phyloP scores from a whole-genome alignment of 1,140 invertebrate species.

The Drosophila sp. region DNA sequence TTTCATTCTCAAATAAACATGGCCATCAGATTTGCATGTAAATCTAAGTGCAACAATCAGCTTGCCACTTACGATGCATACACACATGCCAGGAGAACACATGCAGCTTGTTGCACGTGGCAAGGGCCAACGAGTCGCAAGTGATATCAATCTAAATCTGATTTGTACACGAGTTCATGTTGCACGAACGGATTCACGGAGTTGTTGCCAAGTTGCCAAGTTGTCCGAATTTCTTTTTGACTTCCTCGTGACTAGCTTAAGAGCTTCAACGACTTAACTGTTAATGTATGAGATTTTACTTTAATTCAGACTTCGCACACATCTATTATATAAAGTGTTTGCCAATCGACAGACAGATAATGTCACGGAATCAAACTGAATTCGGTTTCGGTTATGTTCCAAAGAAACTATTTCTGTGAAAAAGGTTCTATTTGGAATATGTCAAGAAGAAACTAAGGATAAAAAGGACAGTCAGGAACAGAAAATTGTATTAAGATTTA shows the following conservation, averaged over 20 bases:
- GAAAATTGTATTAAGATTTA: too few species aligned
- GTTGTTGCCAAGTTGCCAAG: conserved; percentile 7
- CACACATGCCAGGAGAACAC: too few species aligned
- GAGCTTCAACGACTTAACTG: conserved; percentile 1
- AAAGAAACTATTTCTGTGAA: too few species aligned
- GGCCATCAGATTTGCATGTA: conserved; percentile 22
- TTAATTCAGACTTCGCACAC: conserved; percentile 8
- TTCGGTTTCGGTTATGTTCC: too few species aligned
- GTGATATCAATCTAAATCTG: conserved; percentile 13
- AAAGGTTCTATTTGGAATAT: too few species aligned
- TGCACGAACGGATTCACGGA: not conserved
- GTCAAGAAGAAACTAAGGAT: too few species aligned
- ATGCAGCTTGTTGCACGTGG: conserved; percentile 16
- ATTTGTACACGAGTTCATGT: conserved; percentile 13
- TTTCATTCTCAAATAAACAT: conserved; percentile 7
- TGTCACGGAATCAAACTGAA: too few species aligned
- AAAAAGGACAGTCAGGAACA: too few species aligned
- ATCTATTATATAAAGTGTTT: too few species aligned
- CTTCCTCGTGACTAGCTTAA: not conserved
- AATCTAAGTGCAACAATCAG: conserved; percentile 15
- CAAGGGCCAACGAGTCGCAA: not conserved
- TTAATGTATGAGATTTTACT: conserved; percentile 30
- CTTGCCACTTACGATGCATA: conserved; percentile 15
- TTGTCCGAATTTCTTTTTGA: not conserved
- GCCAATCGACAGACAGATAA: too few species aligned